Conservation (phyloP, 2,113 vertebrate genomes). For the Pao palembangensis region DNA sequence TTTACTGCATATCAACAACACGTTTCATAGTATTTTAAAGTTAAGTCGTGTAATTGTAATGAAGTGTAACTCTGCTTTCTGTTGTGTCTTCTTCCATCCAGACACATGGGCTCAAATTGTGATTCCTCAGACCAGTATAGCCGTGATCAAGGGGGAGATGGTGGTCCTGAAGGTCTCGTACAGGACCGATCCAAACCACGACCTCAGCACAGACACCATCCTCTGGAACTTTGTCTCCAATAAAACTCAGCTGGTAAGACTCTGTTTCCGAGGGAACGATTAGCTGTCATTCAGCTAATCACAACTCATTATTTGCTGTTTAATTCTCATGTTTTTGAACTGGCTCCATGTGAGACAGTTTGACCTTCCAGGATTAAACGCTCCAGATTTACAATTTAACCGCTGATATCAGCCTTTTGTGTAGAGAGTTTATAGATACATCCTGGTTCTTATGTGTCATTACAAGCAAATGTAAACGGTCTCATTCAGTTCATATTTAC, state of each 20-base stretch:
- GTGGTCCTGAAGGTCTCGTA: slow-evolving; percentile 76
- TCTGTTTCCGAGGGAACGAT: background rate
- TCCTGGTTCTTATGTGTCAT: no score
- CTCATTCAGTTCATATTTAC: no score
- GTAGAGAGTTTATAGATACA: no score
- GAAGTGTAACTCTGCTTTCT: background rate
- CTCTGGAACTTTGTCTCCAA: slow-evolving; percentile 66
- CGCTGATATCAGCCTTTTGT: no score
- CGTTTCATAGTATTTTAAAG: no score
- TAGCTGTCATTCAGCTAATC: no score
- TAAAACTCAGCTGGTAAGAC: slow-evolving; percentile 53
- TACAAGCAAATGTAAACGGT: no score
- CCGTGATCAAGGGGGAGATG: slow-evolving; percentile 72
- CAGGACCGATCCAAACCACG: background rate
- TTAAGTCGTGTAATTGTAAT: background rate
- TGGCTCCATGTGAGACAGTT: no score
- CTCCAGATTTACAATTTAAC: no score
- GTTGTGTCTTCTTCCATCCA: slow-evolving; percentile 26
- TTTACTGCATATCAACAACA: background rate
- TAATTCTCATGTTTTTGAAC: no score
- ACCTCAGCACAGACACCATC: slow-evolving; percentile 42
- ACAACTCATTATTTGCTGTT: no score
- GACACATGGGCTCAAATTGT: slow-evolving; percentile 54
- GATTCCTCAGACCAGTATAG: slow-evolving; percentile 46
- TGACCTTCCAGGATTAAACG: no score